phyloP scores from a whole-genome alignment of 2,113 vertebrate genomes.

The Chaenogobius annularis region DNA sequence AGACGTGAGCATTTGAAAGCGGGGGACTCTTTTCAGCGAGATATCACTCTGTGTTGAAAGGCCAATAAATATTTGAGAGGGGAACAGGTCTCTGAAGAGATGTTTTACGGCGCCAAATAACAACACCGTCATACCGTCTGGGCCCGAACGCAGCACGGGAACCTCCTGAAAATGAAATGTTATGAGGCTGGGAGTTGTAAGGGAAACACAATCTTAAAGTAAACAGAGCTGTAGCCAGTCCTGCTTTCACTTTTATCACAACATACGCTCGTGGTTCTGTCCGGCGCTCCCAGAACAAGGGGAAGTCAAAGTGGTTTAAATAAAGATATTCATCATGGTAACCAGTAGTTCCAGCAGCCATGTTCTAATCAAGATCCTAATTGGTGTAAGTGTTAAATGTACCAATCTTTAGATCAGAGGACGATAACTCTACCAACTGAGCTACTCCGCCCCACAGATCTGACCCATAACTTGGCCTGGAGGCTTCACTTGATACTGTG shows the following conservation, averaged over 20 bases:
- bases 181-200: constrained; percentile 57
- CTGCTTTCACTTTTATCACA: constrained; percentile 34
- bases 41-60: constrained; percentile 50
- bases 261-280: constrained; percentile 8
- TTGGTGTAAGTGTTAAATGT: too few species aligned
- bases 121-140: constrained; percentile 42
- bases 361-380: too few species aligned
- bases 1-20: constrained; percentile 29
- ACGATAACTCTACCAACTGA: too few species aligned
- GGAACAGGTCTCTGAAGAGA: constrained; percentile 54
- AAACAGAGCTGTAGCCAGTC: constrained; percentile 39
- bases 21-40: constrained; percentile 28
- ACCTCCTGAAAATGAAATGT: constrained; percentile 46
- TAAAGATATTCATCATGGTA: too few species aligned
- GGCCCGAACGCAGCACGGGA: constrained; percentile 11
- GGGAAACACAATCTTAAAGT: constrained; percentile 44
- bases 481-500: too few species aligned
- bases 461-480: too few species aligned
- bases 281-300: constrained; percentile 32
- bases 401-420: too few species aligned
- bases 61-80: constrained; percentile 62
- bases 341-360: too few species aligned
- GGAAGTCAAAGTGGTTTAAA: too few species aligned
- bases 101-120: constrained; percentile 60
- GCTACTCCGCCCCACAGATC: too few species aligned